phyloP scores from a whole-genome alignment of 2,797 vertebrate species.

The Acanthiza pusilla region DNA sequence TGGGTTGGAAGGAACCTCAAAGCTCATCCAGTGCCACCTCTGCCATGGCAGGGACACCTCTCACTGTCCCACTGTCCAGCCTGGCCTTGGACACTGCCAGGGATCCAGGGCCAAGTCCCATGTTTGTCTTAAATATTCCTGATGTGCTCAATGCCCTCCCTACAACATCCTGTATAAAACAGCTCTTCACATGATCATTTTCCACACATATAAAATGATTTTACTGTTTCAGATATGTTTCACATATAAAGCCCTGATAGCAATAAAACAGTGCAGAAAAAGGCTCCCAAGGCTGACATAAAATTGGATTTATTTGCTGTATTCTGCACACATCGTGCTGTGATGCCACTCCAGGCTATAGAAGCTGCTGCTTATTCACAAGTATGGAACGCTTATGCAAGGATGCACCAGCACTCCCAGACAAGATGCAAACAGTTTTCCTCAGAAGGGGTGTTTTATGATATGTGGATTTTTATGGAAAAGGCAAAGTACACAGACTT shows the following conservation, averaged over 20 bases:
- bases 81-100: background rate
- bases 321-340: background rate
- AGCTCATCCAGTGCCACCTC: background rate
- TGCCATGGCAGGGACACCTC: background rate
- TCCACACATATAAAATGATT: background rate
- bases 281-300: background rate
- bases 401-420: background rate
- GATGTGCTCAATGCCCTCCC: background rate
- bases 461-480: background rate
- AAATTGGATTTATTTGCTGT: background rate
- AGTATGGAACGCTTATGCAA: background rate
- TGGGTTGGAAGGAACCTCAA: background rate
- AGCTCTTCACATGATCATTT: background rate
- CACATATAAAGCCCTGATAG: background rate
- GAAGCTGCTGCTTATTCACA: background rate
- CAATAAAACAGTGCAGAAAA: background rate
- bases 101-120: background rate
- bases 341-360: background rate
- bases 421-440: background rate
- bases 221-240: background rate
- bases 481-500: background rate
- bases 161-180: background rate
- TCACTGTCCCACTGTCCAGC: background rate
- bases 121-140: background rate
- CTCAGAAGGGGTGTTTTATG: background rate